These are phyloP conservation scores for Drosophila paulistorum DNA, from an alignment of 1,140 invertebrate genomes.

Conservation along the genomic window DNA sequence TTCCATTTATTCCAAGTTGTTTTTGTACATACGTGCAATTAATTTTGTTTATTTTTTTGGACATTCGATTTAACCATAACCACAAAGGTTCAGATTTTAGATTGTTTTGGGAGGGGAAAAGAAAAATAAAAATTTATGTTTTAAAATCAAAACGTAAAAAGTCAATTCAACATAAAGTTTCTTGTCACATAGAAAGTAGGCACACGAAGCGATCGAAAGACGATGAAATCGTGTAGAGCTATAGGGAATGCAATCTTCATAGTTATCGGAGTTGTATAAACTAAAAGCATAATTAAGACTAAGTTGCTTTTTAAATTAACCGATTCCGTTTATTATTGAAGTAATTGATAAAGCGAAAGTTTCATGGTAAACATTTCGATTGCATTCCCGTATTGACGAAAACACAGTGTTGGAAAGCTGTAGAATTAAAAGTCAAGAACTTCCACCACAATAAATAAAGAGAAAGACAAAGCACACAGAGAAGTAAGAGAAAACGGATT, in stretches of 20 bases:
- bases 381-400: not conserved
- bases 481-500: conserved; percentile 15
- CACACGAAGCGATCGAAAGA: conserved; percentile 25
- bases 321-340: too few species aligned
- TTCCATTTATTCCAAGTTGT: conserved; percentile 24
- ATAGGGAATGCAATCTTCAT: not conserved
- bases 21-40: conserved; percentile 60
- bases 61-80: conserved; percentile 76
- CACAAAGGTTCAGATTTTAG: conserved; percentile 40
- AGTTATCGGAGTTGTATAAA: too few species aligned
- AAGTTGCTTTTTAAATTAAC: too few species aligned
- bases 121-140: conserved; percentile 70
- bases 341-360: too few species aligned
- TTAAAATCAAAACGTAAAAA: conserved; percentile 18
- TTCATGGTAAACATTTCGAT: not conserved
- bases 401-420: conserved; percentile 4
- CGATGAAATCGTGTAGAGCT: conserved; percentile 2
- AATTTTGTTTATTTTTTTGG: conserved; percentile 31
- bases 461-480: conserved; percentile 1
- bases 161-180: conserved; percentile 38
- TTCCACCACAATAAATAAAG: not conserved
- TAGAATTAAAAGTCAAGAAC: not conserved
- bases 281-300: too few species aligned
- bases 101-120: conserved; percentile 44
- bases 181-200: conserved; percentile 46